Evolutionary conservation across 2,797 vertebrate species (phyloP).

Genomic region (Poecilia wingei): DNA sequence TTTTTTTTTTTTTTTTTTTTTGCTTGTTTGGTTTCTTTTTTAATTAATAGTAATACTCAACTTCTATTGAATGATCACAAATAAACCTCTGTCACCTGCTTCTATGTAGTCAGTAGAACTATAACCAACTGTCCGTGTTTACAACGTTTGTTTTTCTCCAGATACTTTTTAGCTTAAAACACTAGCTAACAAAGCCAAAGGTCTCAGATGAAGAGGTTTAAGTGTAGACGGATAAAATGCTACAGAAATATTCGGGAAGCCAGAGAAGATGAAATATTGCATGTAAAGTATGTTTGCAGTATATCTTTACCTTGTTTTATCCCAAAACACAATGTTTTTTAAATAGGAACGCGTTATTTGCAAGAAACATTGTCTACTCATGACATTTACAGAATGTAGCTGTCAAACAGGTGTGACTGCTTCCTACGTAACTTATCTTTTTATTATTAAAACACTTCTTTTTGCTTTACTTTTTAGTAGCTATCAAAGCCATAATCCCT

Average conservation of each 20-base stretch:
- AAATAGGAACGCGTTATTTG: not conserved
- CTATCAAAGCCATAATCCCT: not conserved
- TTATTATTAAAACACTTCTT: not conserved
- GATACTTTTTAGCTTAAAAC: not conserved
- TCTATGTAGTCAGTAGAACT: not conserved
- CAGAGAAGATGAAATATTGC: not conserved
- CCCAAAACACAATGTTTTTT: not conserved
- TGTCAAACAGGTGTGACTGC: conserved; percentile 31
- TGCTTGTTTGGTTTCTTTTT: no score
- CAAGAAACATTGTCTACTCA: not conserved
- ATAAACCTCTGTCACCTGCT: not conserved
- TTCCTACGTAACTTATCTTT: not conserved
- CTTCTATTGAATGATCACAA: not conserved
- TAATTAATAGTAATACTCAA: not conserved
- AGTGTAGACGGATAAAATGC: not conserved
- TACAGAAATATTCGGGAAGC: not conserved
- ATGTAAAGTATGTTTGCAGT: not conserved
- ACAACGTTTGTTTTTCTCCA: not conserved
- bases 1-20: not conserved
- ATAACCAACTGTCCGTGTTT: not conserved
- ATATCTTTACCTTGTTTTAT: not conserved
- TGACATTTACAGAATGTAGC: not conserved
- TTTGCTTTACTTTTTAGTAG: not conserved
- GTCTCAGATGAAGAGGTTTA: not conserved
- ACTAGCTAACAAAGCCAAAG: not conserved